A percentile compares a stretch with the other conserved stretches of the same genome.
These are phyloP conservation scores for Dinothrombium tinctorium DNA, from an alignment of 1,140 invertebrate species.

Conservation along the genomic window DNA sequence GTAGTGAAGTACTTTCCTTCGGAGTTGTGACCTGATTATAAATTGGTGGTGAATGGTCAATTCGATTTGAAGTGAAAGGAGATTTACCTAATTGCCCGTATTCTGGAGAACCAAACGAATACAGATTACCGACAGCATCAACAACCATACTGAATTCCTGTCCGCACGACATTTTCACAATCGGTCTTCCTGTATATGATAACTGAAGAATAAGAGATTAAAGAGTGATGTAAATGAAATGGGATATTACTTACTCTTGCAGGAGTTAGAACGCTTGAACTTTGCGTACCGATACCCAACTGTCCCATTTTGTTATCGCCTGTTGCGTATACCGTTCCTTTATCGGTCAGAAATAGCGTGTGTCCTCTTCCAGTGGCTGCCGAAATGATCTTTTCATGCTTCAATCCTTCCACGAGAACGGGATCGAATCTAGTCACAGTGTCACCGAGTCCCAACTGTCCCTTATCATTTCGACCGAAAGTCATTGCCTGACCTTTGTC, in stretches of 20 bases:
- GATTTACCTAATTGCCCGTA: constrained; percentile 55
- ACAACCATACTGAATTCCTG: constrained; percentile 74
- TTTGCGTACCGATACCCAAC: constrained; percentile 54
- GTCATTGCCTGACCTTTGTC: constrained; percentile 57
- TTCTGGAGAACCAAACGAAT: constrained; percentile 74
- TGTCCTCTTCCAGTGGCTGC: constrained; percentile 67
- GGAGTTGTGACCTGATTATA: constrained; percentile 50
- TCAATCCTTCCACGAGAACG: constrained; percentile 41
- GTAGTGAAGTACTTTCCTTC: constrained; percentile 81
- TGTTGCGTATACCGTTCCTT: constrained; percentile 54
- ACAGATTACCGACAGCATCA: constrained; percentile 60
- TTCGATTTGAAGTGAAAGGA: constrained; percentile 3
- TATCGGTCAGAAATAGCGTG: constrained; percentile 59
- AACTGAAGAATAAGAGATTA: constrained; percentile 7
- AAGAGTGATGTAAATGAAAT: constrained; percentile 1
- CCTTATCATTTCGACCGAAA: constrained; percentile 50
- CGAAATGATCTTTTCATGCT: constrained; percentile 50
- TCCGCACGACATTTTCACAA: constrained; percentile 61
- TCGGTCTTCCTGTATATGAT: constrained; percentile 28
- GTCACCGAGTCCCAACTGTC: constrained; percentile 65
- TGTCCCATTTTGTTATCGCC: constrained; percentile 78
- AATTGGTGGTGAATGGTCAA: neutral
- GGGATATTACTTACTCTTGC: constrained; percentile 38
- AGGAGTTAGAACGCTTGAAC: constrained; percentile 36
- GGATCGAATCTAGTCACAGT: constrained; percentile 44